Conservation (phyloP, 2,113 vertebrate genomes). For the Natator depressus region DNA sequence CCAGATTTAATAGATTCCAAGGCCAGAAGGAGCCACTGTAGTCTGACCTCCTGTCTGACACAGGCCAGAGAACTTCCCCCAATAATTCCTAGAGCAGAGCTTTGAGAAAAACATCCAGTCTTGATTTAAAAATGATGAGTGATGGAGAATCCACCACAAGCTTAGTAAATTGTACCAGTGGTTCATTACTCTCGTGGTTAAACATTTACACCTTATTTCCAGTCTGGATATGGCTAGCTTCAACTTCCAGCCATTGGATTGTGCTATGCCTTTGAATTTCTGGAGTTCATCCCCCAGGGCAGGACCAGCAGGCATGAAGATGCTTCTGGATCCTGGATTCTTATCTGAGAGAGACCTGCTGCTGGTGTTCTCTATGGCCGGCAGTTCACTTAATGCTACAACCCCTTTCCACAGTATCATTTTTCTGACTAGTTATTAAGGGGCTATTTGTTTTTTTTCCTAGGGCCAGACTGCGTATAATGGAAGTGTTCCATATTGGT, state of each 20-base stretch:
- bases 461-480: neutral
- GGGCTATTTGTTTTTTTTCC: neutral
- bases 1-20: neutral
- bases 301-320: conserved; percentile 85
- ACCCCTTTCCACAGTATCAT: conserved; percentile 77
- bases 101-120: neutral
- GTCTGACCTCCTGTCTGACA: neutral
- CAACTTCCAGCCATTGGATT: neutral
- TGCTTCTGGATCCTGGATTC: conserved; percentile 86
- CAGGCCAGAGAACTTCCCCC: neutral
- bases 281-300: conserved; percentile 88
- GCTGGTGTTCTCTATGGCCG: conserved; percentile 89
- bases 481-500: neutral
- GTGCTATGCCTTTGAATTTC: conserved; percentile 86
- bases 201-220: neutral
- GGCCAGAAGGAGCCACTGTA: neutral
- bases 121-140: neutral
- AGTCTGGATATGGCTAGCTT: neutral
- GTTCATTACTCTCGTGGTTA: neutral
- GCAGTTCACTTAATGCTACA: conserved; percentile 86
- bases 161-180: neutral
- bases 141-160: neutral
- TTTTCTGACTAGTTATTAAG: neutral
- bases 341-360: conserved; percentile 91
- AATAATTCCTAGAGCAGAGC: neutral